Conservation (phyloP, 2,888 invertebrate genomes). For the Euclidia mi region DNA sequence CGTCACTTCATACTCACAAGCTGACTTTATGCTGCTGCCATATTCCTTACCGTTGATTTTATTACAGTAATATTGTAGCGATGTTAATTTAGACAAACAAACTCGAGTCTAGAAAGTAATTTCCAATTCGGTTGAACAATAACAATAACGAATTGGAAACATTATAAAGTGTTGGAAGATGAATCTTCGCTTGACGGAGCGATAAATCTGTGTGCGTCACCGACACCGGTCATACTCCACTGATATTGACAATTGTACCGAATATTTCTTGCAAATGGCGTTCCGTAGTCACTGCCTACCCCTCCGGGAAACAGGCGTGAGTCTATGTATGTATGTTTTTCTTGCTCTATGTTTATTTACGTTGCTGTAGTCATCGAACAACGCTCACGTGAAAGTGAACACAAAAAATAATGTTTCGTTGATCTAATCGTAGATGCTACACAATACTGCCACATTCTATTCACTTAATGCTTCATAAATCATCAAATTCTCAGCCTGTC, state of each 20-base stretch:
- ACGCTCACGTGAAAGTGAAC: slow-evolving; percentile 33
- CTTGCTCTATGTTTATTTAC: slow-evolving; percentile 18
- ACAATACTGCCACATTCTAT: slow-evolving; percentile 13
- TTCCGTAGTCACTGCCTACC: too few species aligned
- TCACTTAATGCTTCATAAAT: slow-evolving; percentile 2
- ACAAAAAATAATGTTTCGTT: slow-evolving; percentile 24
- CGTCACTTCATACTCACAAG: too few species aligned
- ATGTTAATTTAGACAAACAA: too few species aligned
- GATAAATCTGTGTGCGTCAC: slow-evolving; percentile 49
- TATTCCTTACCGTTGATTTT: too few species aligned
- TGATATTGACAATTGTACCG: slow-evolving; percentile 21
- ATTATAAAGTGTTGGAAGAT: slow-evolving; percentile 31
- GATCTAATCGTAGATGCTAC: slow-evolving; percentile 14
- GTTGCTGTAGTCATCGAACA: slow-evolving; percentile 19
- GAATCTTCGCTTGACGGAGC: slow-evolving; percentile 45
- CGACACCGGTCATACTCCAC: slow-evolving; percentile 34
- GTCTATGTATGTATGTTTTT: too few species aligned
- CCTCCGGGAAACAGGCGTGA: too few species aligned
- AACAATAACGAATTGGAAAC: slow-evolving; percentile 26
- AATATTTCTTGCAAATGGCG: too few species aligned
- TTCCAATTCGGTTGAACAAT: too few species aligned
- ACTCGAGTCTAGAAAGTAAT: too few species aligned
- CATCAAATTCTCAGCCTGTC: not conserved
- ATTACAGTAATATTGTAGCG: too few species aligned
- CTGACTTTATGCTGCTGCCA: too few species aligned